A percentile compares a stretch with the other conserved stretches of the same genome.
phyloP scores from a whole-genome alignment of 2,888 invertebrate species.

The Protonemura montana region DNA sequence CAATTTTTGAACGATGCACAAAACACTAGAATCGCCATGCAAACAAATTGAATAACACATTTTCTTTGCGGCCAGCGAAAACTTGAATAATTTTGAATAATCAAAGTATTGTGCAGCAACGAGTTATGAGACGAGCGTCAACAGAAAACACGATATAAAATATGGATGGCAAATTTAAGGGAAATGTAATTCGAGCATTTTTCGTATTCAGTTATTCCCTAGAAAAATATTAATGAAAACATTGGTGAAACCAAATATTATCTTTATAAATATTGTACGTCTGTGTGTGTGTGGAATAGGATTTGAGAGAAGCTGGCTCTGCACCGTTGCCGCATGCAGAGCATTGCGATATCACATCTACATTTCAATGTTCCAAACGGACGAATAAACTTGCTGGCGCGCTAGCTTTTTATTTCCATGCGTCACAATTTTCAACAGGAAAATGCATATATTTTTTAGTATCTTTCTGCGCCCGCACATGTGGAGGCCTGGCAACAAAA shows the following conservation, averaged over 20 bases:
- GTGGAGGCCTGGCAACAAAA: neutral
- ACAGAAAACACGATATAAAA: neutral
- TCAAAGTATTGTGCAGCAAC: neutral
- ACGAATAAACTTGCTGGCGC: neutral
- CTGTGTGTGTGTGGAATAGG: neutral
- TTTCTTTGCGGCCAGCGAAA: too few species aligned
- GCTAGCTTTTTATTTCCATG: neutral
- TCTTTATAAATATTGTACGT: slow-evolving; percentile 2
- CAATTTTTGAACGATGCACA: too few species aligned
- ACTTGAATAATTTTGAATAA: neutral
- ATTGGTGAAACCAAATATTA: neutral
- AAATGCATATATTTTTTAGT: slow-evolving; percentile 12
- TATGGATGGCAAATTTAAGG: neutral
- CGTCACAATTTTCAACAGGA: neutral
- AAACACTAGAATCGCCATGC: too few species aligned
- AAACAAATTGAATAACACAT: too few species aligned
- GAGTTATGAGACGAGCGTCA: neutral
- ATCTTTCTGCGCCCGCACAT: neutral
- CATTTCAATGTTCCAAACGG: neutral
- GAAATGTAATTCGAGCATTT: neutral
- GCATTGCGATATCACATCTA: neutral
- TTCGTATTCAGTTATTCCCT: slow-evolving; percentile 7
- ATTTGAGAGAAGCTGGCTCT: neutral
- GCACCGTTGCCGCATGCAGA: too few species aligned
- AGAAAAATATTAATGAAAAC: slow-evolving; percentile 5